These are phyloP conservation scores for Rallus limicola DNA, from an alignment of 2,113 vertebrate genomes.

Conservation along the genomic window DNA sequence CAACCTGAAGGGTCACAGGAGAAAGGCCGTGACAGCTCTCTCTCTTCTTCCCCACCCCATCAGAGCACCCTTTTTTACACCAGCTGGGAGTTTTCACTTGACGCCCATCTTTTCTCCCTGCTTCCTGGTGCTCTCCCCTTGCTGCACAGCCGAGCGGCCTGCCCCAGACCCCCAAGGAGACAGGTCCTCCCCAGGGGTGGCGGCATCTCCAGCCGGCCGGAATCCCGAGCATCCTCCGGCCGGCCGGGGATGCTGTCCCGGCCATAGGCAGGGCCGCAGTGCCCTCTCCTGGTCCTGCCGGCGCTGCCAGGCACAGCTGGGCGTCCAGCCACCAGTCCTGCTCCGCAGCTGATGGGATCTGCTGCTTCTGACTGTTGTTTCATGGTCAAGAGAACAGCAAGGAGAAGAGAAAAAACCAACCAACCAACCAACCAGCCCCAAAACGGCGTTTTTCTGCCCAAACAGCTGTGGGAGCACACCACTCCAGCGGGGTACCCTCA, in stretches of 20 bases:
- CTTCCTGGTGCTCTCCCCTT: not conserved
- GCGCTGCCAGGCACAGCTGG: not conserved
- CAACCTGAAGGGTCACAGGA: not conserved
- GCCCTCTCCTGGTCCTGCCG: conserved; percentile 47
- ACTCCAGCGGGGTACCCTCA: not conserved
- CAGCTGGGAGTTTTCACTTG: fast-evolving
- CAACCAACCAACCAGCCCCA: too few relatives aligned
- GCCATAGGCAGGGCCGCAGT: not conserved
- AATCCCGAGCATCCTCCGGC: not conserved
- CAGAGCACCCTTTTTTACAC: not conserved
- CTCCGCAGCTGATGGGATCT: not conserved
- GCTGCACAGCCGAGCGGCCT: not conserved
- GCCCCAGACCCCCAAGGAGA: not conserved
- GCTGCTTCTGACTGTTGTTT: not conserved
- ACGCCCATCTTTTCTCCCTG: not conserved
- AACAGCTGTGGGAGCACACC: not conserved
- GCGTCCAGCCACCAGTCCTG: not conserved
- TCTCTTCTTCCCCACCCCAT: not conserved
- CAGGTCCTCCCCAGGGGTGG: not conserved
- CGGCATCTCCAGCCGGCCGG: not conserved
- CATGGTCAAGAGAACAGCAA: not conserved
- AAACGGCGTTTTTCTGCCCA: not conserved
- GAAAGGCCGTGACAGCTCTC: not conserved
- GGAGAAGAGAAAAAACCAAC: fast-evolving
- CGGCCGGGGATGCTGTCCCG: not conserved